Evolutionary conservation across 2,888 invertebrate species (phyloP).

Genomic region (Tachina lurida): DNA sequence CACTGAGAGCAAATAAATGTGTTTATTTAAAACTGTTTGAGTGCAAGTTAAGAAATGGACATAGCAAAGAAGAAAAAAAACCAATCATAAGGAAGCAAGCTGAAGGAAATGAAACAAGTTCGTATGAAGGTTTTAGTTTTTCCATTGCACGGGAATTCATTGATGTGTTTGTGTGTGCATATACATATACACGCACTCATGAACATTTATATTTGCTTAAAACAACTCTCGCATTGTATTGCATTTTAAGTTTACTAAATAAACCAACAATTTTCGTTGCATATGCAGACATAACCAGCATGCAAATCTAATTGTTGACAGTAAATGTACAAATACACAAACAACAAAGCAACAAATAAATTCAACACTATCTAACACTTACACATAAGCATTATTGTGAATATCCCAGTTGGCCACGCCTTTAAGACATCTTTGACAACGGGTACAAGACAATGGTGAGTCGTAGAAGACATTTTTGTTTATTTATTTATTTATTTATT

Average conservation of each 20-base stretch:
- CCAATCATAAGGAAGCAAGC: conserved; percentile 29
- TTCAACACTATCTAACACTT: conserved; percentile 24
- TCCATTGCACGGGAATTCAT: neutral
- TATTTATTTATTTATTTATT: no score
- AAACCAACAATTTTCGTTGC: conserved; percentile 56
- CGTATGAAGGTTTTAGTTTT: conserved; percentile 20
- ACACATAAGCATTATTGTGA: neutral
- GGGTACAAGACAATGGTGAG: no score
- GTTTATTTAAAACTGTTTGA: neutral
- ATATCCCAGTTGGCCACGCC: no score
- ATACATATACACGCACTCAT: neutral
- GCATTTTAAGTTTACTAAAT: conserved; percentile 46
- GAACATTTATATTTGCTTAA: neutral
- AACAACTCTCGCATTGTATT: neutral
- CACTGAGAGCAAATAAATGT: conserved; percentile 21
- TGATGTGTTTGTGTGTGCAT: neutral
- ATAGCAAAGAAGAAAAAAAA: neutral
- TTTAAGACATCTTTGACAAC: no score
- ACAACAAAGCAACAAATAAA: neutral
- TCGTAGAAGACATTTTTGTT: no score
- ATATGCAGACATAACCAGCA: conserved; percentile 54
- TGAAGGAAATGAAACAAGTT: conserved; percentile 46
- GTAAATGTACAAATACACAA: conserved; percentile 42
- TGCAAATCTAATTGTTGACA: conserved; percentile 68
- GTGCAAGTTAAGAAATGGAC: neutral